phyloP scores from a whole-genome alignment of 2,888 invertebrate species.

The Ormyrus thymus region DNA sequence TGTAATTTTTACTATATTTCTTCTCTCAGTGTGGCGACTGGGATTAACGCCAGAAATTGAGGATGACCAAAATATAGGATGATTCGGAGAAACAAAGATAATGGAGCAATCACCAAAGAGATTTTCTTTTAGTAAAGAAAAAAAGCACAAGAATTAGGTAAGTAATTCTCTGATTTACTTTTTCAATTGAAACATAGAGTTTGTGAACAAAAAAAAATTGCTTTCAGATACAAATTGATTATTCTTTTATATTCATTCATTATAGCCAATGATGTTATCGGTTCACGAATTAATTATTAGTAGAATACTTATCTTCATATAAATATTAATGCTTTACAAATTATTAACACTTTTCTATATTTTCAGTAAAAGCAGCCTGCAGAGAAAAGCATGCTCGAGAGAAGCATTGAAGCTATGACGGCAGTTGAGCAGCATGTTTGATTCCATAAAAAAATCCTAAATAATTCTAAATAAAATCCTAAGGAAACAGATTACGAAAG shows the following conservation, averaged over 20 bases:
- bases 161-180: too few relatives aligned
- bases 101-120: conserved; percentile 29
- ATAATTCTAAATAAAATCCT: too few relatives aligned
- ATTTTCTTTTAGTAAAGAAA: conserved; percentile 62
- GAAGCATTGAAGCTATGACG: conserved; percentile 10
- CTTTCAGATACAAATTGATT: not conserved
- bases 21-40: too few relatives aligned
- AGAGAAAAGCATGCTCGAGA: conserved; percentile 69
- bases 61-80: not conserved
- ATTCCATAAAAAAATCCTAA: conserved; percentile 28
- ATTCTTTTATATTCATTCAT: not conserved
- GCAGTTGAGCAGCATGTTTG: conserved; percentile 35
- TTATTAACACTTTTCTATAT: not conserved
- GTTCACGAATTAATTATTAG: too few relatives aligned
- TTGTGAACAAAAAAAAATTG: not conserved
- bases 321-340: not conserved
- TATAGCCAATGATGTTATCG: too few relatives aligned
- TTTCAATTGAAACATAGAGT: too few relatives aligned
- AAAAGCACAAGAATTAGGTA: conserved; percentile 65
- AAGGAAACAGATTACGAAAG: too few relatives aligned
- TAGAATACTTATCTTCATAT: too few relatives aligned
- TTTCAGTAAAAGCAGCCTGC: conserved; percentile 58
- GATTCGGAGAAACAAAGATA: conserved; percentile 33
- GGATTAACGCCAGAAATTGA: conserved; percentile 39
- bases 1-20: too few relatives aligned